These are phyloP conservation scores for Phyto melanocephala DNA, from an alignment of 2,888 invertebrate genomes.

Conservation along the genomic window DNA sequence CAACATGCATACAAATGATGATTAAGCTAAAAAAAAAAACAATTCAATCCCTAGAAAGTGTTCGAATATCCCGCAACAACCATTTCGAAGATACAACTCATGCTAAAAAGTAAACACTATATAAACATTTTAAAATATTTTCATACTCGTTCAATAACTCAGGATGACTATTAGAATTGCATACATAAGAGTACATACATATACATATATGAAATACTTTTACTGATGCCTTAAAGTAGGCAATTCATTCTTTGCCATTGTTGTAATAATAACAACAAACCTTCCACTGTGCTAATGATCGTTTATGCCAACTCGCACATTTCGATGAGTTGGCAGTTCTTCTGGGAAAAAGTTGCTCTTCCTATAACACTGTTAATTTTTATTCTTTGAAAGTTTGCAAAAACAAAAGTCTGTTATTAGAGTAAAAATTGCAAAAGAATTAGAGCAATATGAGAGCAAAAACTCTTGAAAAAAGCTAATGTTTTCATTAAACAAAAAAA, in stretches of 20 bases:
- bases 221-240: constrained; percentile 44
- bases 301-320: constrained; percentile 24
- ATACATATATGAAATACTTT: constrained; percentile 2
- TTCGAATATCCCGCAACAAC: not conserved
- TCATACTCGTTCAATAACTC: not conserved
- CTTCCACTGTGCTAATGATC: constrained; percentile 57
- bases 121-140: too few species aligned
- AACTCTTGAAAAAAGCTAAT: not conserved
- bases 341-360: constrained; percentile 24
- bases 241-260: constrained; percentile 11
- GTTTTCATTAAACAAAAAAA: constrained; percentile 9
- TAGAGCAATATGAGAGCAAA: not conserved
- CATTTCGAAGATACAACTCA: not conserved
- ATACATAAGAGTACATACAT: too few species aligned
- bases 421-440: not conserved
- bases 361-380: constrained; percentile 3
- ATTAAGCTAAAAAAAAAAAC: constrained; percentile 36
- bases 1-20: constrained; percentile 32
- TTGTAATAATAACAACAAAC: constrained; percentile 20
- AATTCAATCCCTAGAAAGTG: constrained; percentile 25
- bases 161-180: constrained; percentile 44
- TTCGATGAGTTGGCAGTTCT: constrained; percentile 55
- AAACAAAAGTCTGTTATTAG: not conserved
- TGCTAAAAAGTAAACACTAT: not conserved
- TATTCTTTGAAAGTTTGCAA: not conserved